A percentile compares a stretch with the other conserved stretches of the same genome.
Conservation (phyloP, 2,113 vertebrate genomes). For the Hippocampus guttulatus region DNA sequence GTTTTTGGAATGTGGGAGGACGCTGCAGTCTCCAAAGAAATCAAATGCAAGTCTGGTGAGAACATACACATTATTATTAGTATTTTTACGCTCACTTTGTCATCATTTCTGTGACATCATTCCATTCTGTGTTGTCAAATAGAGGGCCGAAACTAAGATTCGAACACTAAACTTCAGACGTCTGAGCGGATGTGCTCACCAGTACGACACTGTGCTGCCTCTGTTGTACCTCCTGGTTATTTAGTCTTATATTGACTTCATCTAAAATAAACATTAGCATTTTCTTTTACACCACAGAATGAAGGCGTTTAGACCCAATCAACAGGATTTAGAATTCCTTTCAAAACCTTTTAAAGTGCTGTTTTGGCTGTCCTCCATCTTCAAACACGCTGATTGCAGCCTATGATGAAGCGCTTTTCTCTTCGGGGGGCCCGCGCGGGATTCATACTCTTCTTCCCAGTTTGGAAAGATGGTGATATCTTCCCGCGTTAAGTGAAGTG, state of each 20-base stretch:
- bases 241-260: constrained; percentile 60
- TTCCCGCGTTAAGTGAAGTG: constrained; percentile 38
- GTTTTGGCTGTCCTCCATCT: constrained; percentile 67
- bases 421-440: constrained; percentile 44
- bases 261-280: constrained; percentile 62
- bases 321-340: constrained; percentile 67
- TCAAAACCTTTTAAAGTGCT: constrained; percentile 68
- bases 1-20: too few relatives aligned
- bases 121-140: background rate
- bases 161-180: too few relatives aligned
- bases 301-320: constrained; percentile 71
- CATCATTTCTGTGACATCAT: background rate
- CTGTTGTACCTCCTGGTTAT: background rate
- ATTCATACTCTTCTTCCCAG: constrained; percentile 48
- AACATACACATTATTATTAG: too few relatives aligned
- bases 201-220: background rate
- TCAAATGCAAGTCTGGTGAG: too few relatives aligned
- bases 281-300: constrained; percentile 62
- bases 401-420: constrained; percentile 68
- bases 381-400: constrained; percentile 48
- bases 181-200: background rate
- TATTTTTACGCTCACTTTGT: background rate
- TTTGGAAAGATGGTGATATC: constrained; percentile 42
- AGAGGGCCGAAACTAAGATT: background rate
- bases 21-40: background rate